A percentile compares a stretch with the other conserved stretches of the same genome.
Conservation (phyloP, 2,888 invertebrate genomes). For the Chrysotoxum bicinctum region DNA sequence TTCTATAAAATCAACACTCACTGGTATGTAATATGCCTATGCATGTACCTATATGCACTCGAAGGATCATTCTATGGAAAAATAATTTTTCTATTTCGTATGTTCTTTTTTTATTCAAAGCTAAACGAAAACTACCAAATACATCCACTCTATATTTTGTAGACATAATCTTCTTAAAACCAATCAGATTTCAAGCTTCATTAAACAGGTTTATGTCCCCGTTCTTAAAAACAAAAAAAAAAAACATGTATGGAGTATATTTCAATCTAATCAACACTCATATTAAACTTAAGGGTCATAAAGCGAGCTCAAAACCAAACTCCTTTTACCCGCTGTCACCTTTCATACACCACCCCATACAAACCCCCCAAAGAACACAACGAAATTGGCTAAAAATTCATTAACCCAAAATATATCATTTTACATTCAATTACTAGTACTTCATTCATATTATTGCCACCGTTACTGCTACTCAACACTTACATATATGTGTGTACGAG, state of each 20-base stretch:
- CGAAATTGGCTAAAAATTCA: conserved; percentile 69
- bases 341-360: background rate
- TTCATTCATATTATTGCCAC: conserved; percentile 17
- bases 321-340: background rate
- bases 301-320: conserved; percentile 19
- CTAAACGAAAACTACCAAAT: too few relatives aligned
- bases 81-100: too few relatives aligned
- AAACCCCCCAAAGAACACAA: background rate
- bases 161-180: background rate
- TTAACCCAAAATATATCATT: conserved; percentile 72
- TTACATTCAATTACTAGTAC: conserved; percentile 70
- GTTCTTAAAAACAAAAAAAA: background rate
- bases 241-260: background rate
- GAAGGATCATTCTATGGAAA: too few relatives aligned
- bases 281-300: conserved; percentile 29
- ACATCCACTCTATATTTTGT: background rate
- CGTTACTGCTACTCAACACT: conserved; percentile 7
- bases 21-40: too few relatives aligned
- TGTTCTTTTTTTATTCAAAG: too few relatives aligned
- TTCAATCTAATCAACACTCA: conserved; percentile 55
- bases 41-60: too few relatives aligned
- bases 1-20: too few relatives aligned
- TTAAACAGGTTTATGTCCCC: background rate
- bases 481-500: background rate
- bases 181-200: conserved; percentile 9